Evolutionary conservation across 2,888 invertebrate genomes (phyloP), one percentile per base, ranked within the genome.

Genomic region (Eudasyphora cyanicolor): DNA sequence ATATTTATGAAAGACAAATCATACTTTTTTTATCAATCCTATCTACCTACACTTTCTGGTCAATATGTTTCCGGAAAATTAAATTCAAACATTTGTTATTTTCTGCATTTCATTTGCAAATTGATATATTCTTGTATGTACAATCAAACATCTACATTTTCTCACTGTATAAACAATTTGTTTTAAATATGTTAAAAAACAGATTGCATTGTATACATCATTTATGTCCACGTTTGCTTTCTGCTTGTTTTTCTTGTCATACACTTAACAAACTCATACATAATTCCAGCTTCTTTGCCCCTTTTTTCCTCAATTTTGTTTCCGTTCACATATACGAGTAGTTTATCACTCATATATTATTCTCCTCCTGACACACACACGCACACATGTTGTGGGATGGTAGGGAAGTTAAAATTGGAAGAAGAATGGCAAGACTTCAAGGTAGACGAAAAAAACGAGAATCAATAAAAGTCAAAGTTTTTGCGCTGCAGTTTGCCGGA

Each of bases 311-410:
- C n/a, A n/a, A 27, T 57, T 57, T 57, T 27, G 27, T 57, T 57
- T 57, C 57, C 57, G 57, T 12, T 57, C 24, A 38, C 19, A 71
- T 29, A 49, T 62, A n/a, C n/a, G n/a, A n/a, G n/a, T n/a, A n/a
- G n/a, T n/a, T n/a, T n/a, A 54, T 17, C 8, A 29, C 42, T 57
- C 71, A 74, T 76, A 67, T 24, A 77, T 82, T 75, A 78, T 78
- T 78, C 70, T n/a, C n/a, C n/a, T n/a, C n/a, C n/a, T n/a, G n/a
- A n/a, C n/a, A n/a, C n/a, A n/a, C n/a, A n/a, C n/a, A n/a, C n/a
- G 12, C 6, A 38, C 45, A 76, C 70, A 76, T 76, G 76, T 76
- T 76, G 62, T 62, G 64, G n/a, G 14, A 12, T 49, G 49, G 10
- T 24, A 10, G 49, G 24, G 51, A n/a, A n/a, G n/a, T n/a, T n/a